phyloP scores from a whole-genome alignment of 2,888 invertebrate genomes.

The Lagria hirta region DNA sequence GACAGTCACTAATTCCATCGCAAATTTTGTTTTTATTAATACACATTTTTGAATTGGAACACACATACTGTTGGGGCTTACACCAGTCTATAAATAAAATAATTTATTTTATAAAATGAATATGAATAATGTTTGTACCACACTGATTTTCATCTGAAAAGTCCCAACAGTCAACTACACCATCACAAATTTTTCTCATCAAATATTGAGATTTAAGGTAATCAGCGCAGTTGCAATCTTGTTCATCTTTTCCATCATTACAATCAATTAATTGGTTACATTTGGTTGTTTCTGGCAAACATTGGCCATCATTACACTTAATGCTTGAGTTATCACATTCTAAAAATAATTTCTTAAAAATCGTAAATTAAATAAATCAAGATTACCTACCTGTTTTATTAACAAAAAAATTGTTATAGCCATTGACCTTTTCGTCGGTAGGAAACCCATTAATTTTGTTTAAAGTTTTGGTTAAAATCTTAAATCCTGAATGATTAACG shows the following conservation, averaged over 20 bases:
- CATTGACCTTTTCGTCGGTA: conserved; percentile 47
- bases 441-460: conserved; percentile 58
- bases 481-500: conserved; percentile 65
- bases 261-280: conserved; percentile 75
- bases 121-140: conserved; percentile 53
- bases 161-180: conserved; percentile 78
- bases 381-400: conserved; percentile 25
- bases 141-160: conserved; percentile 76
- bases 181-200: conserved; percentile 75
- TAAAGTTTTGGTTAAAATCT: conserved; percentile 66
- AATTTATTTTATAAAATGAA: conserved; percentile 1
- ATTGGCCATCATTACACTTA: conserved; percentile 65
- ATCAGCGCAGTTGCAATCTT: conserved; percentile 74
- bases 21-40: conserved; percentile 67
- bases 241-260: conserved; percentile 69
- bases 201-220: conserved; percentile 70
- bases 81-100: conserved; percentile 67
- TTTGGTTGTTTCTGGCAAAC: conserved; percentile 65
- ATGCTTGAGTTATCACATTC: conserved; percentile 48
- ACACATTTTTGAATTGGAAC: conserved; percentile 71
- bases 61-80: conserved; percentile 69
- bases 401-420: conserved; percentile 16
- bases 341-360: conserved; percentile 18
- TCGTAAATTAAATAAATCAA: conserved; percentile 3
- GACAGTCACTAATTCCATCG: conserved; percentile 71